Percentiles rank a stretch among this genome's conserved stretches.
phyloP scores from a whole-genome alignment of 2,888 invertebrate species.

The Ptilodon capucinus region DNA sequence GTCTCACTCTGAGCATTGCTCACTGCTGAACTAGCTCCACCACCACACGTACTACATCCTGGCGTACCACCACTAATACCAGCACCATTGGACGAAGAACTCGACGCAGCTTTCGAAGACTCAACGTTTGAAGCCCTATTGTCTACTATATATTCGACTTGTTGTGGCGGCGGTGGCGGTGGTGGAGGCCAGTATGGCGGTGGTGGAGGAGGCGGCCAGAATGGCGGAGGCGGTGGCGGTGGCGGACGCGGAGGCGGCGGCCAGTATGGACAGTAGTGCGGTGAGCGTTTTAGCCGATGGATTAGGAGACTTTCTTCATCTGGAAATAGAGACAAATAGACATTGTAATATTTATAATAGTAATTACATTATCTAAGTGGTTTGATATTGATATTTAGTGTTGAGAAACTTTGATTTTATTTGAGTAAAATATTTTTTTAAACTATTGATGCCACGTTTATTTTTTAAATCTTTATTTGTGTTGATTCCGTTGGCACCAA shows the following conservation, averaged over 20 bases:
- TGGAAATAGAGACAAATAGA: conserved; percentile 34
- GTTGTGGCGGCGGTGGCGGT: conserved; percentile 28
- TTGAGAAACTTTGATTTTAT: no score
- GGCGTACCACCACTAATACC: conserved; percentile 18
- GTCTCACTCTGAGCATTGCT: conserved; percentile 54
- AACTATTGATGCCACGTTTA: no score
- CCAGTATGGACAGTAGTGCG: conserved; percentile 39
- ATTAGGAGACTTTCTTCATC: conserved; percentile 29
- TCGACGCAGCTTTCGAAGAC: background rate
- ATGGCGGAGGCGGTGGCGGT: conserved; percentile 27
- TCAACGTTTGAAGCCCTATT: background rate
- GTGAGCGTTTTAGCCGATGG: conserved; percentile 55
- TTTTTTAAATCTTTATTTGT: no score
- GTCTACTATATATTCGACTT: conserved; percentile 13
- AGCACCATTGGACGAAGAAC: background rate
- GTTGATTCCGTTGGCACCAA: no score
- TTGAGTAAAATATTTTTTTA: no score
- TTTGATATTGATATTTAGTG: no score
- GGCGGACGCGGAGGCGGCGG: conserved; percentile 34
- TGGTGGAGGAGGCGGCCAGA: conserved; percentile 19
- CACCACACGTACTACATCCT: conserved; percentile 22
- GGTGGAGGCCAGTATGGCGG: conserved; percentile 12
- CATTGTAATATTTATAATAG: background rate
- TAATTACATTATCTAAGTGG: no score
- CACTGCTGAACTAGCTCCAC: conserved; percentile 30